These are phyloP conservation scores for Drosophila kikkawai DNA, from an alignment of 1,140 invertebrate species.

Conservation along the genomic window DNA sequence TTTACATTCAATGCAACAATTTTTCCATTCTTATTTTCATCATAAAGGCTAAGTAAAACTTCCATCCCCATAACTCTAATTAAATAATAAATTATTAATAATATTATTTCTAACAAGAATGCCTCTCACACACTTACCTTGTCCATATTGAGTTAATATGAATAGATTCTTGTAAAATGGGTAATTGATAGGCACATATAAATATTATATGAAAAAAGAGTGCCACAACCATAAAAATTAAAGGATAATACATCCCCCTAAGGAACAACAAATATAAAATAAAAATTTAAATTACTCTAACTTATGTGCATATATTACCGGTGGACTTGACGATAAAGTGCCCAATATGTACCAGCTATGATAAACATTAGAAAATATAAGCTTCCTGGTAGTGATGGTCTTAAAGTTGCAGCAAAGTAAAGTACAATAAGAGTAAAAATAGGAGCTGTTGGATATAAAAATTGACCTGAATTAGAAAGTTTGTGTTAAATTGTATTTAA, in stretches of 20 bases:
- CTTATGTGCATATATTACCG: conserved; percentile 52
- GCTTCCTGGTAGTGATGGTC: conserved; percentile 91
- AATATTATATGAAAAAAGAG: conserved; percentile 47
- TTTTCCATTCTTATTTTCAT: conserved; percentile 87
- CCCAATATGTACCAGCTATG: conserved; percentile 93
- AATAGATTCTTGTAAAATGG: conserved; percentile 88
- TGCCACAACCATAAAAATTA: conserved; percentile 34
- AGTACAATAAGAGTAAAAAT: conserved; percentile 89
- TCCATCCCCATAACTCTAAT: conserved; percentile 89
- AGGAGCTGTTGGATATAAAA: conserved; percentile 86
- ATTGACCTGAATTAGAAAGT: neutral
- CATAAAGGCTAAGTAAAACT: conserved; percentile 85
- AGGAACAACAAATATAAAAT: neutral
- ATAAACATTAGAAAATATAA: conserved; percentile 95
- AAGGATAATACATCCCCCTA: conserved; percentile 31
- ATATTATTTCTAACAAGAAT: conserved; percentile 25
- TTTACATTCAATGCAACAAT: conserved; percentile 70
- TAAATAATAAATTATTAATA: conserved; percentile 13
- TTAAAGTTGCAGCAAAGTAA: conserved; percentile 91
- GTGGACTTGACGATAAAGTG: conserved; percentile 90
- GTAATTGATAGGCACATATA: conserved; percentile 48
- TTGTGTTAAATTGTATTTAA: neutral
- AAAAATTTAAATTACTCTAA: neutral
- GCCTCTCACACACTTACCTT: conserved; percentile 85
- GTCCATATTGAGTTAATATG: conserved; percentile 88